Conservation (phyloP, 2,797 vertebrate species). For the Eulemur mongoz region DNA sequence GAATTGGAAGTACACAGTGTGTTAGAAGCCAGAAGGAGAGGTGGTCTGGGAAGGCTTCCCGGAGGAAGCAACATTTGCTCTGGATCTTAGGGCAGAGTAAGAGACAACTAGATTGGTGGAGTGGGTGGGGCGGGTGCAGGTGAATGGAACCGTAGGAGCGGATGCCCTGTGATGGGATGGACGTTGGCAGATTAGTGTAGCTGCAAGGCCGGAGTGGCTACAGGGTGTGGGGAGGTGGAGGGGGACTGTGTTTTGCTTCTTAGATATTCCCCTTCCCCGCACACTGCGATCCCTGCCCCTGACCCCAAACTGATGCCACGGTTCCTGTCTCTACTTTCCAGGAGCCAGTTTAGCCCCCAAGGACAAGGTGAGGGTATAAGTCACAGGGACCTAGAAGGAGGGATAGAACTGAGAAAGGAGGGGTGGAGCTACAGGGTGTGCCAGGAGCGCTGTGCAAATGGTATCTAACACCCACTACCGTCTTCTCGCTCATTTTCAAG, state of each 20-base stretch:
- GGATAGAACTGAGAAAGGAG: neutral
- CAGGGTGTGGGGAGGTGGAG: neutral
- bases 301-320: no score
- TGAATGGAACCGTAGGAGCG: neutral
- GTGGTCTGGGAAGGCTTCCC: neutral
- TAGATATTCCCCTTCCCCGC: no score
- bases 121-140: neutral
- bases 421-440: accelerated
- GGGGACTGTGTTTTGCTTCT: neutral
- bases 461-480: neutral
- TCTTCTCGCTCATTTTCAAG: neutral
- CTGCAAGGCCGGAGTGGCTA: neutral
- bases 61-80: neutral
- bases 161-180: neutral
- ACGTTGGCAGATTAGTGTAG: no score
- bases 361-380: neutral
- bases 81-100: neutral
- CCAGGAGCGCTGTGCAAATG: neutral
- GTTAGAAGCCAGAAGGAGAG: neutral
- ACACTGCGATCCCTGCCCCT: no score
- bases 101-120: neutral
- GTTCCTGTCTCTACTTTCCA: neutral
- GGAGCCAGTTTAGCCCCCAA: neutral
- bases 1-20: neutral
- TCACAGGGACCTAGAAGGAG: neutral